These are phyloP conservation scores for Colletes collaris DNA, from an alignment of 2,888 invertebrate genomes.

Conservation along the genomic window DNA sequence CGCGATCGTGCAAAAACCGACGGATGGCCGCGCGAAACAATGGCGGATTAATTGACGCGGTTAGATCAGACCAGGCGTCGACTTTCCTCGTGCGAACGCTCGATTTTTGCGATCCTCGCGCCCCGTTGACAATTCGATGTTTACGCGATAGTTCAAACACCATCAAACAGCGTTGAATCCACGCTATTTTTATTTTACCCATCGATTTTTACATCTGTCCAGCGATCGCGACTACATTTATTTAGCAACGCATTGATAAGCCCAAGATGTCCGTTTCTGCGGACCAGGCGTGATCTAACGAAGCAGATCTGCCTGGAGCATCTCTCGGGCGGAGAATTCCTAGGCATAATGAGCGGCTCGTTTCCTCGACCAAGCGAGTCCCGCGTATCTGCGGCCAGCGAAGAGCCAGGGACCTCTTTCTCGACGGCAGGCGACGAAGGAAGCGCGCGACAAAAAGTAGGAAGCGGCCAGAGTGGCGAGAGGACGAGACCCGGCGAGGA, in stretches of 20 bases:
- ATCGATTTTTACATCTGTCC: no score
- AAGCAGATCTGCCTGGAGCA: not conserved
- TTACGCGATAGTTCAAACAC: no score
- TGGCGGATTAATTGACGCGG: not conserved
- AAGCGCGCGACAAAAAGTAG: conserved; percentile 51
- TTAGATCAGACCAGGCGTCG: not conserved
- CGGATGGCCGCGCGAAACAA: conserved; percentile 12
- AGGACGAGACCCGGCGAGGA: conserved; percentile 23
- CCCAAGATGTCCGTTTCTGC: no score
- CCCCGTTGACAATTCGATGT: not conserved
- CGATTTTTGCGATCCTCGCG: not conserved
- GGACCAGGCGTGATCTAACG: no score
- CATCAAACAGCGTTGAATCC: no score
- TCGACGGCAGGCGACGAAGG: conserved; percentile 15
- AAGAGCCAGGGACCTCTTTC: conserved; percentile 8
- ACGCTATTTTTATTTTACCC: no score
- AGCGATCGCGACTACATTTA: no score
- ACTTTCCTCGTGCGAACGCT: not conserved
- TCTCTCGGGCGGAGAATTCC: conserved; percentile 2
- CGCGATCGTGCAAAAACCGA: not conserved
- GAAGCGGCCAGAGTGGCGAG: conserved; percentile 1
- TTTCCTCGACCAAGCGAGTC: conserved; percentile 2
- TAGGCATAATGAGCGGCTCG: conserved; percentile 23
- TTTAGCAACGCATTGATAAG: no score
- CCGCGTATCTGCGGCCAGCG: not conserved